Evolutionary conservation across 2,888 invertebrate species (phyloP).

Genomic region (Halocaridina rubra): DNA sequence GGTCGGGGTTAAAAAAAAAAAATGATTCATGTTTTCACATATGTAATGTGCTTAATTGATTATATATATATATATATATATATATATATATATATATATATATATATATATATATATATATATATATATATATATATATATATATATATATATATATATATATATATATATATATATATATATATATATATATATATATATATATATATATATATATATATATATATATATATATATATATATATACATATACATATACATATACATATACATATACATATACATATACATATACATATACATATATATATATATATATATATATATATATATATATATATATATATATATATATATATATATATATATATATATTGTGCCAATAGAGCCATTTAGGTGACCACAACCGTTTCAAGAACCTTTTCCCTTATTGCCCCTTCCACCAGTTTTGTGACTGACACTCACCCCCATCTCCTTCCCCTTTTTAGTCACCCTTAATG

Average conservation of each 20-base stretch:
- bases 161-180: conserved; percentile 26
- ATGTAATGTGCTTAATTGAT: no score
- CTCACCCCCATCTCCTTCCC: no score
- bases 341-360: conserved; percentile 7
- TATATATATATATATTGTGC: neutral
- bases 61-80: conserved; percentile 20
- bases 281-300: conserved; percentile 7
- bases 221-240: conserved; percentile 28
- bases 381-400: no score
- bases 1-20: no score
- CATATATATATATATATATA: conserved; percentile 12
- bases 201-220: conserved; percentile 23
- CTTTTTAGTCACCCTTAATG: no score
- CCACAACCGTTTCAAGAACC: no score
- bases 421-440: no score
- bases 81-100: neutral
- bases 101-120: neutral
- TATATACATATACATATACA: conserved; percentile 27
- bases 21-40: no score
- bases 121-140: neutral
- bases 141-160: conserved; percentile 20
- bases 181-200: conserved; percentile 18
- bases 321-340: neutral
- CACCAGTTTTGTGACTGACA: no score
- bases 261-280: conserved; percentile 25